Evolutionary conservation across 2,797 vertebrate genomes (phyloP).

Genomic region (Mergus octosetaceus): DNA sequence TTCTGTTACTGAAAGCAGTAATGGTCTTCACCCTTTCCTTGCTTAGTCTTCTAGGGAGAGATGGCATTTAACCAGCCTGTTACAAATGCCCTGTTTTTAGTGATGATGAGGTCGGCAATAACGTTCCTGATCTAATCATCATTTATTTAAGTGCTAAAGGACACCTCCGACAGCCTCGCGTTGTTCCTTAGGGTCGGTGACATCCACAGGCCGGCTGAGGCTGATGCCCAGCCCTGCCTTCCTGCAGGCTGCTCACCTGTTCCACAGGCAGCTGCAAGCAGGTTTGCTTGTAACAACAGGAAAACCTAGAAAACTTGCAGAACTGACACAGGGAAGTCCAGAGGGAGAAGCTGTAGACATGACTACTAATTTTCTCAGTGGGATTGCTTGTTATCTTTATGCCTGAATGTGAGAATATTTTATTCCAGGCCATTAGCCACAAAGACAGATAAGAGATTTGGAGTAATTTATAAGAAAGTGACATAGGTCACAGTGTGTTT

Average conservation of each 20-base stretch:
- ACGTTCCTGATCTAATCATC: not conserved
- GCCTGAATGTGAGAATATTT: not conserved
- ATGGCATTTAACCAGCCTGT: not conserved
- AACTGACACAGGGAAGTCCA: not conserved
- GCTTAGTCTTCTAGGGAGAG: not conserved
- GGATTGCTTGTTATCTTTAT: not conserved
- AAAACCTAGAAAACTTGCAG: not conserved
- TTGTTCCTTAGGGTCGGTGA: not conserved
- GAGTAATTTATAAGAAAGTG: not conserved
- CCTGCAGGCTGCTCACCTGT: not conserved
- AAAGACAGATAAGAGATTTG: not conserved
- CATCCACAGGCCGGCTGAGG: not conserved
- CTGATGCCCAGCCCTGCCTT: not conserved
- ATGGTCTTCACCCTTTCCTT: not conserved
- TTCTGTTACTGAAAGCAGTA: not conserved
- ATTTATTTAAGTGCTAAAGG: not conserved
- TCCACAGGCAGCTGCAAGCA: not conserved
- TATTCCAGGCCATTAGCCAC: not conserved
- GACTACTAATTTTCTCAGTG: not conserved
- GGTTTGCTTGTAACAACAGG: not conserved
- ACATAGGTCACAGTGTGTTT: not conserved
- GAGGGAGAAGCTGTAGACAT: not conserved
- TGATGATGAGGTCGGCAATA: not conserved
- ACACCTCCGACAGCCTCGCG: not conserved
- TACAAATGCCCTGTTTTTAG: not conserved